Percentiles rank a stretch among this genome's conserved stretches.
Conservation (phyloP, 2,888 invertebrate species). For the Epinotia nisella region DNA sequence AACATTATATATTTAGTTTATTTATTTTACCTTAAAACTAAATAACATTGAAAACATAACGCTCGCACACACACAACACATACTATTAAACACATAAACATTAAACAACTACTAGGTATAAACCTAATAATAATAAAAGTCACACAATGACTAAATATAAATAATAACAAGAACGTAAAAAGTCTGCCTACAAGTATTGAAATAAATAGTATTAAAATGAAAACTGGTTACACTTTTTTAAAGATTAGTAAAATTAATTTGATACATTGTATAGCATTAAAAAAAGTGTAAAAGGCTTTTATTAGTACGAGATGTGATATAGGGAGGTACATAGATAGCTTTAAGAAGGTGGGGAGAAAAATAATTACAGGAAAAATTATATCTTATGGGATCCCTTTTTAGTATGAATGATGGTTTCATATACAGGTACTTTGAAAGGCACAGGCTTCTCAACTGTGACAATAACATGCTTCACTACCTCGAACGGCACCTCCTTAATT, state of each 20-base stretch:
- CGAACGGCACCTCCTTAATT: constrained; percentile 88
- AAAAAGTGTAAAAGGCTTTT: neutral
- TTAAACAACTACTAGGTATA: constrained; percentile 45
- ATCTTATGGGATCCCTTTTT: constrained; percentile 84
- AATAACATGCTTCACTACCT: constrained; percentile 87
- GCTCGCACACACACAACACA: constrained; percentile 50
- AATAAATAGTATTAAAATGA: constrained; percentile 12
- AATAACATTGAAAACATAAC: constrained; percentile 58
- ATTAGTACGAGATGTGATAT: too few species aligned
- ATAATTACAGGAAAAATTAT: constrained; percentile 49
- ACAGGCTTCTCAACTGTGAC: constrained; percentile 88
- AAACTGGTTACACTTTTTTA: neutral
- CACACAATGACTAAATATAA: too few species aligned
- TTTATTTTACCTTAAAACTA: constrained; percentile 58
- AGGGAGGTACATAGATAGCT: neutral
- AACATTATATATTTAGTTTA: neutral
- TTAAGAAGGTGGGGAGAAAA: constrained; percentile 14
- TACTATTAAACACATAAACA: constrained; percentile 42
- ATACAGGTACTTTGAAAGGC: constrained; percentile 89
- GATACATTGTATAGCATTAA: neutral
- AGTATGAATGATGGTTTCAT: constrained; percentile 89
- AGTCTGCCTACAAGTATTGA: neutral
- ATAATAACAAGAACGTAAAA: neutral
- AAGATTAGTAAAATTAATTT: neutral
- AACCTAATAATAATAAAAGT: neutral